phyloP scores from a whole-genome alignment of 1,140 invertebrate species.

The Heliconius eleuchia region DNA sequence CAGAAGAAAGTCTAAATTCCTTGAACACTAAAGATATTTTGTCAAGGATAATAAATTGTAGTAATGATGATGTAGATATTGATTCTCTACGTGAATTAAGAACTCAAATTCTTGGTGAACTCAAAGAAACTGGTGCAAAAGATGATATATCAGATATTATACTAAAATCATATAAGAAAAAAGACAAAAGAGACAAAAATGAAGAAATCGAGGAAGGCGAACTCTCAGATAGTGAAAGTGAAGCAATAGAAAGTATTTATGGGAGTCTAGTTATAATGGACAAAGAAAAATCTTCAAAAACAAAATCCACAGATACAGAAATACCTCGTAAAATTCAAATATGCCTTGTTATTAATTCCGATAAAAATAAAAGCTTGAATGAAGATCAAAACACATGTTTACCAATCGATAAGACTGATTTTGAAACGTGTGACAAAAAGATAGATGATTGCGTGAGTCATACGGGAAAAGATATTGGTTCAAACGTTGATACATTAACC shows the following conservation, averaged over 20 bases:
- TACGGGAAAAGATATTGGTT: neutral
- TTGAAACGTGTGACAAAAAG: conserved; percentile 53
- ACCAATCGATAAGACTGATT: conserved; percentile 52
- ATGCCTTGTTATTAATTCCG: conserved; percentile 67
- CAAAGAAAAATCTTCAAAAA: conserved; percentile 50
- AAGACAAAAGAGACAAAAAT: conserved; percentile 45
- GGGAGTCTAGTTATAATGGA: conserved; percentile 64
- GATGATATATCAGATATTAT: conserved; percentile 73
- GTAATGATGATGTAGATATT: conserved; percentile 71
- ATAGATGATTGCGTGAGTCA: conserved; percentile 17
- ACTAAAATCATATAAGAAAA: conserved; percentile 68
- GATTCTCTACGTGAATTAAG: conserved; percentile 64
- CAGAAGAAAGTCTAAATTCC: conserved; percentile 67
- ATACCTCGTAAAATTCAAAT: conserved; percentile 70
- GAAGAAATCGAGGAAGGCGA: conserved; percentile 76
- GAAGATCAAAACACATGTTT: conserved; percentile 34
- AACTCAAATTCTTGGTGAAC: conserved; percentile 66
- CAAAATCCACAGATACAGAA: conserved; percentile 45
- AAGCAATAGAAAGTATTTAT: conserved; percentile 71
- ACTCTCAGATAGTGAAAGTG: conserved; percentile 77
- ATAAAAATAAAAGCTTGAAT: conserved; percentile 45
- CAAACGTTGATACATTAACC: neutral
- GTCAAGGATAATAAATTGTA: conserved; percentile 70
- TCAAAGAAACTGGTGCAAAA: conserved; percentile 68
- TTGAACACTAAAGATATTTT: conserved; percentile 73